Base-by-base conservation (phyloP, 2,797 vertebrate genomes). In the Chaetophractus vellerosus region DNA sequence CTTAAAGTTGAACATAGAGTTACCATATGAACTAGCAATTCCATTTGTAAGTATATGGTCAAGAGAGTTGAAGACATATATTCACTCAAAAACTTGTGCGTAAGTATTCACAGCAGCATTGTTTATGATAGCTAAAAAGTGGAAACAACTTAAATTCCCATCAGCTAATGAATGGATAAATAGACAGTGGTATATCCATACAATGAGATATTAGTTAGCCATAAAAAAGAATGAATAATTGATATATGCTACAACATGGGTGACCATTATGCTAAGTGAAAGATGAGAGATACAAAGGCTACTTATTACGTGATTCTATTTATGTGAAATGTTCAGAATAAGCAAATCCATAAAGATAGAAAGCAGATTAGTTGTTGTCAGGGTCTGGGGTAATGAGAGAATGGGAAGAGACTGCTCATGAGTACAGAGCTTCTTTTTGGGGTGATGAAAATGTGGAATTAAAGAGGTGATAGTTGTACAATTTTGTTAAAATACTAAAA, bases 401-500 rank as follows among this genome's bases (percentile, higher is more conserved):
- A 23, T 1, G 19, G 18, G 31, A 5, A 64, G 21, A 38, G 85
- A 57, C n/a, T 55, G 24, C 21, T 76, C n/a, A n/a, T 66, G 45
- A 36, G n/a, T 33, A 33, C 36, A 36, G 5, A 14, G 5, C 41
- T 85, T 71, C 45, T 76, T 85, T 55, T 31, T 41, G 19, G 88
- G 31, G 1, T 55, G 5, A 82, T 66, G 38, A 61, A 18, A 45
- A 21, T 24, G 24, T 91, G 19, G n/a, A 68, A 48, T 68, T 75
- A 41, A 12, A 31, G 48, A 38, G 28, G 6, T 55, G 48, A 69
- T 50, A 33, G 10, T 19, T 64, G 38, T 21, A n/a, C 33, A 90
- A 24, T 55, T 92, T 69, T 69, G 6, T 55, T 28, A 95, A 88
- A 79, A 84, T 55, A 69, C 8, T 79, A 57, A 84, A 79, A 83